A percentile compares a stretch with the other conserved stretches of the same genome.
phyloP scores from a whole-genome alignment of 1,140 invertebrate genomes.

The Heliconius hewitsoni region DNA sequence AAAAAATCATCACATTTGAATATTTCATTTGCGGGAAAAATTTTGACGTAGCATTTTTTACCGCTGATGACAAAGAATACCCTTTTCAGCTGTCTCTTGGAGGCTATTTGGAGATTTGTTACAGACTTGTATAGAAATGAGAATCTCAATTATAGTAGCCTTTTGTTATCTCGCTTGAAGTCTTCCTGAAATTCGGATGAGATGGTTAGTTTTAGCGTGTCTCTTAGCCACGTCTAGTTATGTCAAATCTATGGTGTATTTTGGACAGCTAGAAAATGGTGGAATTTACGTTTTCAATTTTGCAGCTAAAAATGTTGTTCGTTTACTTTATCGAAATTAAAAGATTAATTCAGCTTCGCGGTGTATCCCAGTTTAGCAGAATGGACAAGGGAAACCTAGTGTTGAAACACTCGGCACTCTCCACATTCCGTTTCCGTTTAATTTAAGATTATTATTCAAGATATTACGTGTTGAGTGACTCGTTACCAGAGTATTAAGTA shows the following conservation, averaged over 20 bases:
- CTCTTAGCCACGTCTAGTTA: not conserved
- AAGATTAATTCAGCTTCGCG: too few species aligned
- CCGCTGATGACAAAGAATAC: constrained; percentile 34
- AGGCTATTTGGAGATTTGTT: constrained; percentile 29
- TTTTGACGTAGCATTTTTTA: constrained; percentile 34
- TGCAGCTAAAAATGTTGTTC: not conserved
- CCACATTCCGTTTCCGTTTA: too few species aligned
- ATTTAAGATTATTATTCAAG: too few species aligned
- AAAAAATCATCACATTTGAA: constrained; percentile 24
- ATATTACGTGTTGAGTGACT: too few species aligned
- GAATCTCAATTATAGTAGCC: constrained; percentile 31
- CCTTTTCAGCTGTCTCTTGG: constrained; percentile 38
- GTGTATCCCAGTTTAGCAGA: too few species aligned
- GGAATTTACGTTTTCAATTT: not conserved
- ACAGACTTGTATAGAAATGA: constrained; percentile 32
- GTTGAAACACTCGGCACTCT: too few species aligned
- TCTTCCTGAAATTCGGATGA: constrained; percentile 16
- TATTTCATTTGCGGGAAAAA: constrained; percentile 22
- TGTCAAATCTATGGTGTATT: not conserved
- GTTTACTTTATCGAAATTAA: too few species aligned
- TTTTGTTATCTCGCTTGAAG: constrained; percentile 28
- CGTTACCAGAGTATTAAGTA: too few species aligned
- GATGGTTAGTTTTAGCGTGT: not conserved
- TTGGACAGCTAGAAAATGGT: not conserved
- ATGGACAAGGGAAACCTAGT: too few species aligned